These are phyloP conservation scores for Typhlichthys eigenmanni DNA, from an alignment of 2,797 vertebrate genomes.

Conservation along the genomic window DNA sequence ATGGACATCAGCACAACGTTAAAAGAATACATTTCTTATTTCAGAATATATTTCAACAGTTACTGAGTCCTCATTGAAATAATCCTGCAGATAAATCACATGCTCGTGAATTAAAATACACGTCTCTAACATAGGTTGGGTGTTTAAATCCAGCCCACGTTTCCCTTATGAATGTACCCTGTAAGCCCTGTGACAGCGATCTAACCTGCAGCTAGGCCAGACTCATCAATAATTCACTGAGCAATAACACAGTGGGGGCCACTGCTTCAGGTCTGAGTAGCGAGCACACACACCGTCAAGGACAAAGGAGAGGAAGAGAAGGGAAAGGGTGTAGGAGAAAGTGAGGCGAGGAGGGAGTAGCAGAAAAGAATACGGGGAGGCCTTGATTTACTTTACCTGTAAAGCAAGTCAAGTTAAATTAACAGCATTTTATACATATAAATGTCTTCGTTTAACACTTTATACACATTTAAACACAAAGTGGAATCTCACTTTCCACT, in stretches of 20 bases:
- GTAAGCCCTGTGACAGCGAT: constrained; percentile 27
- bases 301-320: constrained; percentile 4
- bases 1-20: too few species aligned
- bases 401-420: too few species aligned
- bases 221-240: constrained; percentile 66
- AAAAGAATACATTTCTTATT: too few species aligned
- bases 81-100: neutral
- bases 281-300: constrained; percentile 20
- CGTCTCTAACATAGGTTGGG: too few species aligned
- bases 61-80: too few species aligned
- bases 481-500: too few species aligned
- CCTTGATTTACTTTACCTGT: too few species aligned
- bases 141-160: constrained; percentile 11
- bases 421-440: too few species aligned
- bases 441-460: too few species aligned
- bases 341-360: constrained; percentile 5
- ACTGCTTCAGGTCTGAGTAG: constrained; percentile 42
- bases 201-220: constrained; percentile 42
- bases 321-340: neutral
- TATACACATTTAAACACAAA: too few species aligned
- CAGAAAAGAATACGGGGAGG: neutral
- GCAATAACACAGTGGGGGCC: constrained; percentile 47
- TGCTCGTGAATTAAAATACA: too few species aligned
- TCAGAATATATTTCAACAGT: too few species aligned
- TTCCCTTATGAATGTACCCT: constrained; percentile 21